Evolutionary conservation across 2,797 vertebrate genomes (phyloP), one percentile per base, ranked within the genome.

Genomic region (Phataginus tetradactyla): DNA sequence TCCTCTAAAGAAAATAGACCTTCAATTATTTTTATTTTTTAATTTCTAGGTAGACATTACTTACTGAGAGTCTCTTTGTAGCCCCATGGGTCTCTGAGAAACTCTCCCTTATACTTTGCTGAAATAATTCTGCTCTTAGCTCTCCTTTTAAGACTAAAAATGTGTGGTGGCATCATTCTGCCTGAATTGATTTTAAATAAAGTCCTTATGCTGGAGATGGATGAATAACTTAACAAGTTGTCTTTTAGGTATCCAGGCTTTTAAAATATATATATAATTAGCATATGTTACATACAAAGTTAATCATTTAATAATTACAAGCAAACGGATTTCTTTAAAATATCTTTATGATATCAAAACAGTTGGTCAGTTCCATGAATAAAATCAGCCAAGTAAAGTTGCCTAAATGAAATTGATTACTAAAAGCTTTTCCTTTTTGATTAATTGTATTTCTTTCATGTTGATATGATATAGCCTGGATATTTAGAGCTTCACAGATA

Each of bases 241-340:
- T 84, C 83, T 96, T 93, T 91, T 77, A 96, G 92, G 37, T 91
- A 77, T 83, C 25, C 49, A 85, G n/a, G 42, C 61, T 81, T 86
- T 95, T 45, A 20, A n/a, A 34, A 49, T 72, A 59, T 45, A 84
- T 75, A 84, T 80, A 78, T 83, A 75, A 95, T 84, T 63, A 92
- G 34, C 78, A 86, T 90, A 89, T 59, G n/a, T 80, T 95, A 75
- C 57, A 91, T 72, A 91, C 32, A 90, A 94, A 68, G 37, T 85
- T 96, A 91, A 96, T 74, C 27, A 85, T 83, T 94, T 93, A 92
- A 92, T 74, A 96, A 95, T 96, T 49, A 86, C 14, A 81, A 96
- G 68, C 27, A 84, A 90, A 95, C 2, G 39, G 23, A 63, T 68
- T 77, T 96, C 57, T 95, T 94, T 66, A 92, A 85, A 79, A 74